Percentiles rank a stretch among this genome's conserved stretches.
These are phyloP conservation scores for Tapirus terrestris DNA, from an alignment of 2,113 vertebrate genomes.

Conservation along the genomic window DNA sequence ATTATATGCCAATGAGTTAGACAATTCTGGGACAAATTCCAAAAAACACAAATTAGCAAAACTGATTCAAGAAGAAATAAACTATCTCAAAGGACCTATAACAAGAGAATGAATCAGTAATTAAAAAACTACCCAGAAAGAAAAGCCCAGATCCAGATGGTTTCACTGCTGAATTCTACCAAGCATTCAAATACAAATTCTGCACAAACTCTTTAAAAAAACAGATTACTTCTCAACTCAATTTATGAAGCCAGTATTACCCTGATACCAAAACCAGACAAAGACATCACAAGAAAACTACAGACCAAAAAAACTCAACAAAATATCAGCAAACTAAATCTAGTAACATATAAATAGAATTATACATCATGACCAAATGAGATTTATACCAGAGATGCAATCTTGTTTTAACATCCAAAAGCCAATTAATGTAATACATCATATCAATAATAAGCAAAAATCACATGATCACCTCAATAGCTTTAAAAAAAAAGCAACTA, in stretches of 20 bases:
- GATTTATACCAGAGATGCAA: neutral
- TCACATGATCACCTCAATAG: neutral
- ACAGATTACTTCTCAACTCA: neutral
- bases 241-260: neutral
- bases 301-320: neutral
- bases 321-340: neutral
- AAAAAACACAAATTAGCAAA: neutral
- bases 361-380: neutral
- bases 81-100: neutral
- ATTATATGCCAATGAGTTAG: neutral
- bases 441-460: neutral
- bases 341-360: neutral
- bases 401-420: neutral
- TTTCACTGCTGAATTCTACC: slow-evolving; percentile 17
- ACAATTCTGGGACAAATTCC: neutral
- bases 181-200: neutral
- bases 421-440: neutral
- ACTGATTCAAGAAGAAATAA: slow-evolving; percentile 21
- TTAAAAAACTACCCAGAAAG: neutral
- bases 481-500: neutral
- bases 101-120: neutral
- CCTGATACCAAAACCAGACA: neutral
- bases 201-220: neutral
- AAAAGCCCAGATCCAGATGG: neutral
- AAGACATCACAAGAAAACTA: neutral